Percentiles rank a stretch among this genome's conserved stretches.
Conservation (phyloP, 1,140 invertebrate species). For the Drosophila guanche region DNA sequence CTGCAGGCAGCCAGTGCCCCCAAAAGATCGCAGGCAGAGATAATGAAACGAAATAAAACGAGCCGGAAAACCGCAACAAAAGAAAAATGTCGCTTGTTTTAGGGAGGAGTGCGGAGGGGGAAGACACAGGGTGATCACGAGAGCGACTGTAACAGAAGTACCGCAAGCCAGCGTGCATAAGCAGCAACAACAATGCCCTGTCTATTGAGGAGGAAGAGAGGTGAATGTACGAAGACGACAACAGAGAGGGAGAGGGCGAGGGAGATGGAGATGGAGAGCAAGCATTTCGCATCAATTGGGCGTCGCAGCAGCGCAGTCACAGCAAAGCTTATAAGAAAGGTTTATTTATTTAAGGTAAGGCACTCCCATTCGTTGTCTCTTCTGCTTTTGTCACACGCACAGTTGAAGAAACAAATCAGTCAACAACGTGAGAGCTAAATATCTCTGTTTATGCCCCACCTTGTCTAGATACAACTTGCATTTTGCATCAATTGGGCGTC, state of each 20-base stretch:
- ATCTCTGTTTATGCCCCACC: too few relatives aligned
- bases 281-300: too few relatives aligned
- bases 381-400: too few relatives aligned
- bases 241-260: too few relatives aligned
- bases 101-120: slow-evolving; percentile 9
- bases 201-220: slow-evolving; percentile 41
- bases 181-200: slow-evolving; percentile 21
- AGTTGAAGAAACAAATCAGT: too few relatives aligned
- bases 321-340: too few relatives aligned
- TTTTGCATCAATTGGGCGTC: slow-evolving; percentile 36
- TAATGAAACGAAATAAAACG: slow-evolving; percentile 36
- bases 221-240: slow-evolving; percentile 65
- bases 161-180: slow-evolving; percentile 49
- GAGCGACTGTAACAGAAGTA: slow-evolving; percentile 49
- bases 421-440: too few relatives aligned
- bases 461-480: too few relatives aligned
- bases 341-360: too few relatives aligned
- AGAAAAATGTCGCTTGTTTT: slow-evolving; percentile 60
- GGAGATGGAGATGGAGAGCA: too few relatives aligned
- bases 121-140: slow-evolving; percentile 26
- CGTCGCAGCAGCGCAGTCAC: too few relatives aligned
- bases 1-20: slow-evolving; percentile 18
- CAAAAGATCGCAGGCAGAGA: slow-evolving; percentile 51
- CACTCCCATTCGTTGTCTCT: too few relatives aligned
- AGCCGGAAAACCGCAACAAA: slow-evolving; percentile 72